Evolutionary conservation across 2,113 vertebrate genomes (phyloP).

Genomic region (Hipposideros armiger): DNA sequence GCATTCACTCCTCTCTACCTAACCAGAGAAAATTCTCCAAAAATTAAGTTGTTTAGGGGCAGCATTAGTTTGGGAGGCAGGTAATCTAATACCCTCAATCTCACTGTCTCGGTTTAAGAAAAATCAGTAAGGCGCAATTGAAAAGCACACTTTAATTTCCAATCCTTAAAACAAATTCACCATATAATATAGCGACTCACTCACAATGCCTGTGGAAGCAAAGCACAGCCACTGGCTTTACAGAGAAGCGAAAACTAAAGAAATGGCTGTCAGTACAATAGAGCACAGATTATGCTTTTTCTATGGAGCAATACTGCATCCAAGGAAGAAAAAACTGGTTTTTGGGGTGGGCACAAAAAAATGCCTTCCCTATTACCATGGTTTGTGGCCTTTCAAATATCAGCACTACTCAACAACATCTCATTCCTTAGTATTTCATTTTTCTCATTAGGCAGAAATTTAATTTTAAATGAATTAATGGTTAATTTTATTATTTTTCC

Average conservation of each 20-base stretch:
- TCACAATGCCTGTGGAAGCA: neutral
- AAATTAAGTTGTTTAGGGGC: neutral
- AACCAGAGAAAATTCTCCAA: neutral
- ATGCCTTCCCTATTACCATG: neutral
- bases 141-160: conserved; percentile 13
- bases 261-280: neutral
- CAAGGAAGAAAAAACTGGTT: neutral
- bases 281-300: neutral
- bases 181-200: neutral
- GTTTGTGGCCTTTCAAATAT: neutral
- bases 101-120: neutral
- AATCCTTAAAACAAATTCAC: neutral
- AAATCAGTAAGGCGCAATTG: neutral
- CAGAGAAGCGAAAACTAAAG: neutral
- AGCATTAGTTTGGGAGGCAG: neutral
- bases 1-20: neutral
- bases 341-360: neutral
- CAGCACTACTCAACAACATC: neutral
- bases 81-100: neutral
- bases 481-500: neutral
- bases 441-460: neutral
- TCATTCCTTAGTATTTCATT: neutral
- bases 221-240: neutral
- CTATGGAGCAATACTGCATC: neutral
- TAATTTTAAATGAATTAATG: neutral